Evolutionary conservation across 2,113 vertebrate species (phyloP), one percentile per base, ranked within the genome.

Genomic region (Amblyopsis rosae): DNA sequence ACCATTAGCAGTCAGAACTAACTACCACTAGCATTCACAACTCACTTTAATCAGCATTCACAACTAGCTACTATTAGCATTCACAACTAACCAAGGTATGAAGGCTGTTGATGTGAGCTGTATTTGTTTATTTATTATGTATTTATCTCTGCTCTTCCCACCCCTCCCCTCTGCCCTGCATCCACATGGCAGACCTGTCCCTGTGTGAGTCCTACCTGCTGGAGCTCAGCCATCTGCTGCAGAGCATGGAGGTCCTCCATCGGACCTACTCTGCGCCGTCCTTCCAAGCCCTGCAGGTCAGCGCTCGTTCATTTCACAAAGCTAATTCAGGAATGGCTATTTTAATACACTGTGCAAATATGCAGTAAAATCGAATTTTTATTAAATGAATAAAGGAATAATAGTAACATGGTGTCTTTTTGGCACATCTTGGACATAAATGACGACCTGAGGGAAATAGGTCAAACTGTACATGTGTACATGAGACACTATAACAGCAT

Each of bases 171-270:
- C n/a, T 19, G 17, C 32, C 16, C 67, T 9, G 56, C 53, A 11
- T 72, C 0, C 6, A 62, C 13, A 12, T 46, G 82, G 61, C 88
- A 99, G 98, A 99, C 62, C 87, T 99, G 67, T 94, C 93, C 0
- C 92, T 93, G 59, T 98, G 97, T 89, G 96, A 98, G 4, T 75
- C 91, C 15, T 94, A 93, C 77, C 91, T 99, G 84, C 79, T 95
- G 83, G 97, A 99, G 73, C 95, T 99, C 90, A 95, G 88, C 82
- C 96, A 98, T 76, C 93, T 99, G 63, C 91, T 99, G 17, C 94
- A 97, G 76, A 98, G 91, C 73, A 98, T 99, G 98, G 97, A 99
- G 58, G 94, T 98, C 81, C 93, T 99, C 68, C 97, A 99, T 64
- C 95, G 97, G 46, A 98, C 98, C 0, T 98, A 95, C 9, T 99